Percentiles rank a stretch among this genome's conserved stretches.
These are phyloP conservation scores for Trichacis sp. DNA, from an alignment of 2,888 invertebrate species.

Conservation along the genomic window DNA sequence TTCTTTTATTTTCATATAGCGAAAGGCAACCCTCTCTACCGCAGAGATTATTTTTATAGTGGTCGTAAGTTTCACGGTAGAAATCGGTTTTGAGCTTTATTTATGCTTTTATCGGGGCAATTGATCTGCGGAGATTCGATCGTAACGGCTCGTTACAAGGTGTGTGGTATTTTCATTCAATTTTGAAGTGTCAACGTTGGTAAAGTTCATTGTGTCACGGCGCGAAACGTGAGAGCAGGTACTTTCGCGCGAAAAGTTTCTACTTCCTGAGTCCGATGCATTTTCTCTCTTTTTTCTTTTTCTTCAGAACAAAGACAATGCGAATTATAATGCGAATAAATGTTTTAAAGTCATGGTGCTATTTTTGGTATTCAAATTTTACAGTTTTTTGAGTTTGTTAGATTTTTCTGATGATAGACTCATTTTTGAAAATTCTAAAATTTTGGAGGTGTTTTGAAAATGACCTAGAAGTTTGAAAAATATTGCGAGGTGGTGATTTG, in stretches of 20 bases:
- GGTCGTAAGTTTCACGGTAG: background rate
- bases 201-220: slow-evolving; percentile 50
- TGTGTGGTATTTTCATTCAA: slow-evolving; percentile 58
- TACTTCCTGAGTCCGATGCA: slow-evolving; percentile 27
- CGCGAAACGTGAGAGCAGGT: slow-evolving; percentile 35
- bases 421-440: too few species aligned
- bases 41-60: too few species aligned
- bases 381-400: too few species aligned
- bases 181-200: slow-evolving; percentile 57
- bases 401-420: too few species aligned
- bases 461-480: too few species aligned
- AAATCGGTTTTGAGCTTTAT: slow-evolving; percentile 17
- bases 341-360: too few species aligned
- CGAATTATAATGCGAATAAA: background rate
- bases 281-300: slow-evolving; percentile 16
- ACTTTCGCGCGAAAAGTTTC: slow-evolving; percentile 34
- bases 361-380: too few species aligned
- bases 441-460: too few species aligned
- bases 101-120: slow-evolving; percentile 38
- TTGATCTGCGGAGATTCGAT: slow-evolving; percentile 39
- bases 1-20: too few species aligned
- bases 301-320: background rate
- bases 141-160: slow-evolving; percentile 52
- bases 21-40: too few species aligned
- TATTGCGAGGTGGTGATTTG: too few species aligned